These are phyloP conservation scores for Coregonus suidteri DNA, from an alignment of 2,797 vertebrate species.

Conservation along the genomic window DNA sequence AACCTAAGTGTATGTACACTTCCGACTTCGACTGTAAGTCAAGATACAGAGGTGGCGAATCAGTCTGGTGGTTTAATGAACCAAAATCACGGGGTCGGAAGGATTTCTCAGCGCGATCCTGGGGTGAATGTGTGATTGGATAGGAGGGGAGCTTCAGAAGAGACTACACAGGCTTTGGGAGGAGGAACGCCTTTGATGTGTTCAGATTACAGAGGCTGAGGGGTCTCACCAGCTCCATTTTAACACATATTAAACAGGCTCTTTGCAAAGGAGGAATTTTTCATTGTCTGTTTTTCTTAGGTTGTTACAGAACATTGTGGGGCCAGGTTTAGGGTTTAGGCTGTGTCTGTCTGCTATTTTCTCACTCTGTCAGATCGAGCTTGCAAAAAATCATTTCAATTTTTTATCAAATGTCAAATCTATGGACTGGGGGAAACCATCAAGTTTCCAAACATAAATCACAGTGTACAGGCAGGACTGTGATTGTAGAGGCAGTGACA, in stretches of 20 bases:
- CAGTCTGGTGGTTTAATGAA: constrained; percentile 65
- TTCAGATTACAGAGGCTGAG: constrained; percentile 68
- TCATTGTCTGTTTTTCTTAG: constrained; percentile 51
- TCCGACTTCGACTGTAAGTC: constrained; percentile 7
- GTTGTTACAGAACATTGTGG: constrained; percentile 36
- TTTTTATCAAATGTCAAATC: constrained; percentile 69
- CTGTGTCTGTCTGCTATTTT: constrained; percentile 52
- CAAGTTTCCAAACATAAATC: constrained; percentile 64
- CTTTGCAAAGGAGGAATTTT: constrained; percentile 59
- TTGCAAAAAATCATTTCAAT: constrained; percentile 58
- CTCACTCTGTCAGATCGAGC: constrained; percentile 51
- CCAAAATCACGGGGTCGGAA: constrained; percentile 54
- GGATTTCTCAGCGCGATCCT: constrained; percentile 61
- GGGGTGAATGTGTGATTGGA: constrained; percentile 67
- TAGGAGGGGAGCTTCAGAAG: constrained; percentile 72
- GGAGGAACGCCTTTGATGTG: constrained; percentile 74
- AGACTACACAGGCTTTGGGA: constrained; percentile 65
- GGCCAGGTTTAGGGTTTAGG: constrained; percentile 17
- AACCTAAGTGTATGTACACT: too few relatives aligned
- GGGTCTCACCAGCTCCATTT: constrained; percentile 66
- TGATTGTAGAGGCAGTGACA: constrained; percentile 44
- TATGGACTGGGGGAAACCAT: constrained; percentile 59
- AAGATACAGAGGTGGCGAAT: constrained; percentile 33
- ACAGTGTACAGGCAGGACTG: constrained; percentile 55
- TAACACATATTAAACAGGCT: constrained; percentile 73